Evolutionary conservation across 2,888 invertebrate genomes (phyloP).

Genomic region (Eilema depressum): DNA sequence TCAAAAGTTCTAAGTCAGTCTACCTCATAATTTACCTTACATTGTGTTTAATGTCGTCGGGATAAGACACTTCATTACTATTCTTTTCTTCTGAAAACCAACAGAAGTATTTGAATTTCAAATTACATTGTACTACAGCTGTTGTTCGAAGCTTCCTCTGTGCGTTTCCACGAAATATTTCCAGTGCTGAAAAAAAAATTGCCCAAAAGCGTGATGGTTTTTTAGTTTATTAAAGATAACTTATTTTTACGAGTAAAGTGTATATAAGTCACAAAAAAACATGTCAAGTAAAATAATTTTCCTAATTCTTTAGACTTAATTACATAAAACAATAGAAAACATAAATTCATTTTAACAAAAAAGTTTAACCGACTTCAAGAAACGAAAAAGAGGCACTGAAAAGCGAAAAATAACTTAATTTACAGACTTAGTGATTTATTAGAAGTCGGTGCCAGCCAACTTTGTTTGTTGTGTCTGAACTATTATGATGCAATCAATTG

Average conservation of each 20-base stretch:
- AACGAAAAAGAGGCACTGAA: too few relatives aligned
- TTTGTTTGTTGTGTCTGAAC: too few relatives aligned
- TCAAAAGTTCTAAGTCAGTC: background rate
- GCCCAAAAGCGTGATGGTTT: background rate
- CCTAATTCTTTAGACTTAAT: too few relatives aligned
- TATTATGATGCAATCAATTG: too few relatives aligned
- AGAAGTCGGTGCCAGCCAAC: too few relatives aligned
- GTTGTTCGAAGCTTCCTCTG: slow-evolving; percentile 6
- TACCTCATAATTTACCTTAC: background rate
- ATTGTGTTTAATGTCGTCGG: background rate
- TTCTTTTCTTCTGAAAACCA: slow-evolving; percentile 11
- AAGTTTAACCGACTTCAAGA: too few relatives aligned
- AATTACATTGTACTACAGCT: slow-evolving; percentile 15
- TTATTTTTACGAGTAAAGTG: background rate
- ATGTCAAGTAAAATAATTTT: too few relatives aligned
- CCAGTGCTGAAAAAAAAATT: background rate
- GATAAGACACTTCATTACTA: slow-evolving; percentile 1
- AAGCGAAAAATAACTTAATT: too few relatives aligned
- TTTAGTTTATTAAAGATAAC: background rate
- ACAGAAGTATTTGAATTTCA: slow-evolving; percentile 18
- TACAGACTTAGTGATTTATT: too few relatives aligned
- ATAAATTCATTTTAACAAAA: too few relatives aligned
- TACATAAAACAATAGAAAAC: too few relatives aligned
- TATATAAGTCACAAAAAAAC: background rate
- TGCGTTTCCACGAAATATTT: background rate